These are phyloP conservation scores for Hanleya hanleyi DNA, from an alignment of 2,888 invertebrate species.

Conservation along the genomic window DNA sequence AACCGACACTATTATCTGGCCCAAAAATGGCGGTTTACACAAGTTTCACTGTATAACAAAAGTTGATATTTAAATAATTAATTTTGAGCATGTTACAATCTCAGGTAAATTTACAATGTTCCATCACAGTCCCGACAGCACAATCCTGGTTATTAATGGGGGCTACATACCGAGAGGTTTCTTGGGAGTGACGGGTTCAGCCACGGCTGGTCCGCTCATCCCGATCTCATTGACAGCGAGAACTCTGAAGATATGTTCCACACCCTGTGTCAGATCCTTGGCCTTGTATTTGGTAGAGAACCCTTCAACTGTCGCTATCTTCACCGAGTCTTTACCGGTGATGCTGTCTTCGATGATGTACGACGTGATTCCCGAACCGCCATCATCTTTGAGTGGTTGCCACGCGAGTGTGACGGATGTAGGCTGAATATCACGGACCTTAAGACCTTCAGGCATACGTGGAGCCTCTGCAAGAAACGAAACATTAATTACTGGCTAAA, in stretches of 20 bases:
- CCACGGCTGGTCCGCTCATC: constrained; percentile 56
- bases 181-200: constrained; percentile 48
- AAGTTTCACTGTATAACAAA: too few species aligned
- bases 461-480: constrained; percentile 54
- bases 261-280: constrained; percentile 79
- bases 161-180: constrained; percentile 81
- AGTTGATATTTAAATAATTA: too few species aligned
- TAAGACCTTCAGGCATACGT: constrained; percentile 51
- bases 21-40: too few species aligned
- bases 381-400: constrained; percentile 69
- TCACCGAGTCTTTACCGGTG: constrained; percentile 37
- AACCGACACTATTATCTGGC: too few species aligned
- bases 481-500: too few species aligned
- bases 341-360: constrained; percentile 63
- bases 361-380: constrained; percentile 64
- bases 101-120: too few species aligned
- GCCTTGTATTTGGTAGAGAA: constrained; percentile 54
- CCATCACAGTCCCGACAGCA: too few species aligned
- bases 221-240: constrained; percentile 68
- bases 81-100: too few species aligned
- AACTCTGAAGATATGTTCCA: constrained; percentile 66
- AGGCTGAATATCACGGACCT: constrained; percentile 52
- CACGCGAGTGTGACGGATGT: constrained; percentile 60
- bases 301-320: constrained; percentile 40
- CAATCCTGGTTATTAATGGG: too few species aligned